Conservation (phyloP, 2,888 invertebrate genomes). For the Cryptus armator region DNA sequence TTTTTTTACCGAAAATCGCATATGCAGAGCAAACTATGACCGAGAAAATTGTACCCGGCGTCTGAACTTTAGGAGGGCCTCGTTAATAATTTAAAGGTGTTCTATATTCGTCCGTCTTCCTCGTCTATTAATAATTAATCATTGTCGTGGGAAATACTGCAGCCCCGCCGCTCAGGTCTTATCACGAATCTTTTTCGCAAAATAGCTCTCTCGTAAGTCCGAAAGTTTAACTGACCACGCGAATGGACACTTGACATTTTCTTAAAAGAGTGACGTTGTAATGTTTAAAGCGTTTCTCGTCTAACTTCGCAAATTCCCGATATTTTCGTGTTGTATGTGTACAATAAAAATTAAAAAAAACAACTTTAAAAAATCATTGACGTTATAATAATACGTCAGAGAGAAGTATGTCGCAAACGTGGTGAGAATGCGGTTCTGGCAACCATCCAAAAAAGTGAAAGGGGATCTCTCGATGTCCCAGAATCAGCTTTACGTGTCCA, state of each 20-base stretch:
- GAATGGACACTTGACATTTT: no score
- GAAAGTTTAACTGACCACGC: background rate
- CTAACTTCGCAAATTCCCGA: no score
- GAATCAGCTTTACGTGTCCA: conserved; percentile 70
- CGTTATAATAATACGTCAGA: conserved; percentile 55
- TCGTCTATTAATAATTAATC: background rate
- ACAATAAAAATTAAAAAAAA: conserved; percentile 22
- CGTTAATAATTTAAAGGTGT: background rate
- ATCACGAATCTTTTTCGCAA: background rate
- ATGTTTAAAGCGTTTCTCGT: background rate
- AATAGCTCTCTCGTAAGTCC: background rate
- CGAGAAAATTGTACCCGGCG: background rate
- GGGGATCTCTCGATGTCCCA: conserved; percentile 76
- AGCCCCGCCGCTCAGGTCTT: background rate
- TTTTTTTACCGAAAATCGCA: background rate
- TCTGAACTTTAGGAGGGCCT: background rate
- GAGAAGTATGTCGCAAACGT: conserved; percentile 64
- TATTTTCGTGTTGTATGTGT: background rate
- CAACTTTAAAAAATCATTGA: conserved; percentile 44
- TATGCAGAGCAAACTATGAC: background rate
- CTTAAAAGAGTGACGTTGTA: background rate
- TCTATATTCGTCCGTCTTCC: conserved; percentile 1
- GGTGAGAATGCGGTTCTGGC: conserved; percentile 82
- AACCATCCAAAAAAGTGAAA: conserved; percentile 80
- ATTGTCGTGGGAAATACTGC: background rate